These are phyloP conservation scores for Drosophila subpulchrella DNA, from an alignment of 1,140 invertebrate species.

Conservation along the genomic window DNA sequence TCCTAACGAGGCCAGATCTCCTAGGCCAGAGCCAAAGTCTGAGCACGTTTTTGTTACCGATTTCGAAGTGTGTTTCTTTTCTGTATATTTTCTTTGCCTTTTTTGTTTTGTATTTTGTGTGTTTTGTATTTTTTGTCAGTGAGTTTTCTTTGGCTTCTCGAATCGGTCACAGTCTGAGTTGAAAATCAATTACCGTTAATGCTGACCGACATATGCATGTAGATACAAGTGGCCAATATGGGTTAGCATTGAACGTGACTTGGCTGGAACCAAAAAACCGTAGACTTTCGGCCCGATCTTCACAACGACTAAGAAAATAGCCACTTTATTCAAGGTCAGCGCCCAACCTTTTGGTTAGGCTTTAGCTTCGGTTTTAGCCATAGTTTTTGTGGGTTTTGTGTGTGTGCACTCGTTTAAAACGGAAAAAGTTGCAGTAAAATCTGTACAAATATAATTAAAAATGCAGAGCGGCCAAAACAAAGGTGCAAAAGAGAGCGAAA, in stretches of 20 bases:
- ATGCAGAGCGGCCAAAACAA: slow-evolving; percentile 28
- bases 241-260: slow-evolving; percentile 74
- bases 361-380: neutral
- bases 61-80: slow-evolving; percentile 39
- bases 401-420: slow-evolving; percentile 20
- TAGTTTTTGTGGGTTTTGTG: slow-evolving; percentile 1
- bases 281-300: slow-evolving; percentile 26
- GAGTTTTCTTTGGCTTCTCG: slow-evolving; percentile 32
- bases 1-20: slow-evolving; percentile 53
- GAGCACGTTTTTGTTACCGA: slow-evolving; percentile 74
- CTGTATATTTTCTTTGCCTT: slow-evolving; percentile 2
- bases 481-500: slow-evolving; percentile 9
- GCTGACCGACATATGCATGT: slow-evolving; percentile 24
- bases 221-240: slow-evolving; percentile 7
- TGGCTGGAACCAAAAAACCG: slow-evolving; percentile 35
- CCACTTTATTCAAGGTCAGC: slow-evolving; percentile 61
- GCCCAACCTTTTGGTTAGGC: slow-evolving; percentile 25
- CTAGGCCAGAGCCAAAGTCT: slow-evolving; percentile 53
- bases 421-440: slow-evolving; percentile 21
- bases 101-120: slow-evolving; percentile 1
- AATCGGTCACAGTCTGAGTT: slow-evolving; percentile 44
- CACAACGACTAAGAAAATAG: neutral
- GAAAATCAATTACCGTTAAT: slow-evolving; percentile 77
- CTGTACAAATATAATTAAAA: slow-evolving; percentile 46
- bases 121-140: neutral